Evolutionary conservation across 2,888 invertebrate genomes (phyloP), one percentile per base, ranked within the genome.

Genomic region (Pycnomerus fuliginosus): DNA sequence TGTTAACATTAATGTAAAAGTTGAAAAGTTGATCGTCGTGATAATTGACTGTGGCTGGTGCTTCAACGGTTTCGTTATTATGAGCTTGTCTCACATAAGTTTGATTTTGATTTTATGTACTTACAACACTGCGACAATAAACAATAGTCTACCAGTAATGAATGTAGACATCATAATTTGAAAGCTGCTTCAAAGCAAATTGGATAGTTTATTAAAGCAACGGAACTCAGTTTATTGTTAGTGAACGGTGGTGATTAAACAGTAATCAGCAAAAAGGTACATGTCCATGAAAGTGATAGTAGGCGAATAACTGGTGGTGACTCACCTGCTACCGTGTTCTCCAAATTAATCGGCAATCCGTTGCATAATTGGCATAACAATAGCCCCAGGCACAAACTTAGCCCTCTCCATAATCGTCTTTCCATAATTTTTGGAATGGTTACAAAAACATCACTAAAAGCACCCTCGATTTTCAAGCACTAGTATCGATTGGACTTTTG

Each of bases 261-360:
- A 52, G 44, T 52, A 50, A 53, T 51, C 53, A 53, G 45, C 25
- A 50, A 44, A 44, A 48, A 25, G 11, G 25, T 8, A 4, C 39
- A 25, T 45, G 42, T 45, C 35, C 42, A 39, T 43, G 57, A 57
- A 60, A 56, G 53, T 58, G 58, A 58, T 52, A 58, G 61, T 64
- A 50, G 58, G 55, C 47, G 52, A 37, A 31, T 30, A 25, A 43
- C 33, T 46, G 46, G 38, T 40, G 52, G 58, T 69, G 68, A 70
- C 71, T 69, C 70, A 73, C 73, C 73, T 68, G 65, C 61, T 50
- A 60, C 62, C 50, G 65, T 61, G 58, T 67, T 67, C 58, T 68
- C 67, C 53, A 67, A 60, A 60, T 68, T 65, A 50, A 72, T 65
- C 36, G 73, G 72, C 58, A 69, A 65, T 60, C 71, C 72, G 56